Evolutionary conservation across 2,888 invertebrate species (phyloP).

Genomic region (Lasioglossum calceatum): DNA sequence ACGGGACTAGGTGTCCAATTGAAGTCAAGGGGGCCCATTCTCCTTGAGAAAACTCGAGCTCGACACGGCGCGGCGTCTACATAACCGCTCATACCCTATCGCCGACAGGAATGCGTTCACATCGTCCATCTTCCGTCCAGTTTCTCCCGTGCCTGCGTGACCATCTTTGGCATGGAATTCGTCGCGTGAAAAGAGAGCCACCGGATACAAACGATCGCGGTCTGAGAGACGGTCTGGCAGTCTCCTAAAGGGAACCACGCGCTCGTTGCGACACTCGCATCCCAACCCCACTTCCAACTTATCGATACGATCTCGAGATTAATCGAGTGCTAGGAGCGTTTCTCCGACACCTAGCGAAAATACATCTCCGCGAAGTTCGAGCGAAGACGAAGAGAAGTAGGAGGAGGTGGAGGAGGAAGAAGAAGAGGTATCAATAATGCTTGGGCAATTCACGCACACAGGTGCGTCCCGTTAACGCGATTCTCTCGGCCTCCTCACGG

Average conservation of each 20-base stretch:
- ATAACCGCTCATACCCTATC: slow-evolving; percentile 20
- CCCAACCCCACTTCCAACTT: slow-evolving; percentile 3
- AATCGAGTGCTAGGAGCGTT: slow-evolving; percentile 46
- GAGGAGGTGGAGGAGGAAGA: not conserved
- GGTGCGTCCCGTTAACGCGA: slow-evolving; percentile 40
- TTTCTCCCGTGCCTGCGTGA: slow-evolving; percentile 26
- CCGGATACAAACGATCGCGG: slow-evolving; percentile 22
- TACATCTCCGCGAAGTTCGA: not conserved
- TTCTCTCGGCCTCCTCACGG: slow-evolving; percentile 12
- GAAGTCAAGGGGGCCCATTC: slow-evolving; percentile 1
- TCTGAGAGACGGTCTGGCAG: slow-evolving; percentile 12
- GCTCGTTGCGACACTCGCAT: slow-evolving; percentile 35
- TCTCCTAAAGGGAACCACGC: slow-evolving; percentile 24
- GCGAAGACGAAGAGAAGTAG: not conserved
- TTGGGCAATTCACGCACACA: slow-evolving; percentile 50
- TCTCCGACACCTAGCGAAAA: slow-evolving; percentile 36
- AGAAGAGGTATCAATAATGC: slow-evolving; percentile 31
- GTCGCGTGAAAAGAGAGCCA: slow-evolving; percentile 39
- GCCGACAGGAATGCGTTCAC: slow-evolving; percentile 23
- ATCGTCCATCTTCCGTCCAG: slow-evolving; percentile 26
- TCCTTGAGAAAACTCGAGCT: slow-evolving; percentile 2
- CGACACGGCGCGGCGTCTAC: slow-evolving; percentile 25
- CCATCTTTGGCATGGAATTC: slow-evolving; percentile 62
- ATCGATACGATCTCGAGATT: slow-evolving; percentile 57
- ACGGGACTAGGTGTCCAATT: slow-evolving; percentile 25